Evolutionary conservation across 2,113 vertebrate genomes (phyloP), one percentile per base, ranked within the genome.

Genomic region (Myrmecophaga tridactyla): DNA sequence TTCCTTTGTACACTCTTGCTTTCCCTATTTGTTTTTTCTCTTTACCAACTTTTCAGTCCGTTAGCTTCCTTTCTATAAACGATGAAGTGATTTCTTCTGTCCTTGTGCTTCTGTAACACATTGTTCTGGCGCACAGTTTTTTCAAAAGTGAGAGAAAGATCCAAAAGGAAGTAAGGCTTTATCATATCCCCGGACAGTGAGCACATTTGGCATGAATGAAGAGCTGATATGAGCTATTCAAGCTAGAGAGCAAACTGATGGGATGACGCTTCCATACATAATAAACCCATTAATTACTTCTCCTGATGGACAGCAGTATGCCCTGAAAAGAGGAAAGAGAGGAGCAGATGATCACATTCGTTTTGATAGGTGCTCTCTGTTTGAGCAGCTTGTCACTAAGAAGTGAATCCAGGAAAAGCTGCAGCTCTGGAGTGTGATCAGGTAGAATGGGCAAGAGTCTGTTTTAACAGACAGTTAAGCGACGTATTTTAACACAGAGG

Each of bases 141-240:
- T 97, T 98, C 98, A 97, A 76, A 86, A 96, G 96, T 95, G 96
- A 98, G 97, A 95, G 98, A 97, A 98, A 98, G 99, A 98, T 99
- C 98, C 98, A 97, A 97, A 98, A 98, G 99, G 98, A 98, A 98
- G 98, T 98, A 97, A 95, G 96, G 98, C 98, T 98, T 99, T 99
- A 98, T 99, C 98, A 97, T 98, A 88, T 99, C 98, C 99, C 98
- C 93, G 98, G 98, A 99, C 99, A 98, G 98, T 98, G 98, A 99
- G 98, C 98, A 98, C 70, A 95, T 98, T 98, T 97, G 98, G 98
- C 98, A 97, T 97, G 98, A 98, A 94, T 98, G 97, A 97, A 96
- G 95, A 97, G 98, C 98, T 98, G 98, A 98, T 97, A 95, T 2
- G 96, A 98, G 98, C 98, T 98, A 96, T 98, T 98, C 98, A 99